Evolutionary conservation across 2,113 vertebrate genomes (phyloP).

Genomic region (Triplophysa rosa): DNA sequence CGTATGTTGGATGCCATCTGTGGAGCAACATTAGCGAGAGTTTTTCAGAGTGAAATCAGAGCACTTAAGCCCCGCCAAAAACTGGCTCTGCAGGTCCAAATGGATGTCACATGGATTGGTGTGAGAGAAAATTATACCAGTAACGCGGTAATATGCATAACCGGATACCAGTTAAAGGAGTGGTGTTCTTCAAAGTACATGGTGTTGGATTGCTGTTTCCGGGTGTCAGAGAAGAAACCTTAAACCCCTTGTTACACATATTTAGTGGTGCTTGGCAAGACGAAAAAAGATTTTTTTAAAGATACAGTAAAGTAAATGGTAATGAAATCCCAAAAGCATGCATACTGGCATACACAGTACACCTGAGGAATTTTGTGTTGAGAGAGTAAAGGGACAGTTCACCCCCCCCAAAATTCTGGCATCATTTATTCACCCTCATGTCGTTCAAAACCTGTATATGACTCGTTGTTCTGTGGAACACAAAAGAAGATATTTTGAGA

Average conservation of each 20-base stretch:
- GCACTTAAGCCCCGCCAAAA: not conserved
- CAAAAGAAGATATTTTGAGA: no score
- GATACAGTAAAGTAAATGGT: no score
- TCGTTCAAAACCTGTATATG: no score
- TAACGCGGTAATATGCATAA: not conserved
- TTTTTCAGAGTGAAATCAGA: conserved; percentile 29
- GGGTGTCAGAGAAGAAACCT: not conserved
- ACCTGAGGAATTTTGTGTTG: no score
- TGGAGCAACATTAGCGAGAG: not conserved
- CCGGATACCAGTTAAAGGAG: conserved; percentile 1
- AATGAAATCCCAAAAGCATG: no score
- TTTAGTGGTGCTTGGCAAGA: no score
- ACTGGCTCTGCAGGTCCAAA: not conserved
- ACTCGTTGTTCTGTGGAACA: no score
- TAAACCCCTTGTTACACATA: not conserved
- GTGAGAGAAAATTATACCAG: not conserved
- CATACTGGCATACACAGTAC: no score
- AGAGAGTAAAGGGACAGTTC: no score
- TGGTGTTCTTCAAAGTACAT: not conserved
- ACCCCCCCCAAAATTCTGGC: no score
- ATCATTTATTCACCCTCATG: no score
- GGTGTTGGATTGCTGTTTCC: not conserved
- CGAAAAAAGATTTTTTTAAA: no score
- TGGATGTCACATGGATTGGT: conserved; percentile 10
- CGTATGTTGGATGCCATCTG: conserved; percentile 23